These are phyloP conservation scores for Ichneumoninae sp. DNA, from an alignment of 2,888 invertebrate species.

Conservation along the genomic window DNA sequence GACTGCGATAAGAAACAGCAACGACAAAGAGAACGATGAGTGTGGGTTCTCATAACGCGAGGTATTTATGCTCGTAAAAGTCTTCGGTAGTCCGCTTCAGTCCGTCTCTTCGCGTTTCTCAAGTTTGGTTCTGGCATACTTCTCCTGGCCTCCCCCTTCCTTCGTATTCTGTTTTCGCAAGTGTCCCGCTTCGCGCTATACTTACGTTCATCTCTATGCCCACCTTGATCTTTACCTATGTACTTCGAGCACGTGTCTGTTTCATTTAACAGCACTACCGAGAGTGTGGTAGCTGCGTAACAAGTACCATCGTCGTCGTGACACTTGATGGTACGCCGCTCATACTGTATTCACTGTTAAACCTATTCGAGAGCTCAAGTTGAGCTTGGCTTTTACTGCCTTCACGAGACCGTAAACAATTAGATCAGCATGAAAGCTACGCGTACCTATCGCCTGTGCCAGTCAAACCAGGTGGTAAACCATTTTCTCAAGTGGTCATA, in stretches of 20 bases:
- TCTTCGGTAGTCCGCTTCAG: constrained; percentile 11
- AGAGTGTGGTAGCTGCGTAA: background rate
- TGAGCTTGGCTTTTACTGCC: background rate
- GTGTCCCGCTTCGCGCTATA: background rate
- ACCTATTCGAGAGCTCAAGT: background rate
- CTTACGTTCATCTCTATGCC: background rate
- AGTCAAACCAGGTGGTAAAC: background rate
- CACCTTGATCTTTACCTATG: background rate
- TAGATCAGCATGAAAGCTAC: background rate
- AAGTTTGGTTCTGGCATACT: background rate
- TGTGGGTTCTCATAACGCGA: constrained; percentile 22
- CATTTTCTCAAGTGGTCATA: background rate
- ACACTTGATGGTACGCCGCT: background rate
- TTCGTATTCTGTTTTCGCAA: background rate
- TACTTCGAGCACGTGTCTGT: background rate
- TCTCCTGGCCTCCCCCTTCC: background rate
- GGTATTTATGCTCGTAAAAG: constrained; percentile 50
- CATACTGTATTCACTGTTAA: constrained; percentile 1
- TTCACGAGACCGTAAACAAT: constrained; percentile 5
- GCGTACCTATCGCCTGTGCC: background rate
- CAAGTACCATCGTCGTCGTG: background rate
- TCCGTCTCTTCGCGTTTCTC: constrained; percentile 5
- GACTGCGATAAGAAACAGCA: constrained; percentile 1
- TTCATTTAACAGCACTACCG: background rate
- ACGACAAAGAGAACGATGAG: constrained; percentile 1